A percentile compares a stretch with the other conserved stretches of the same genome.
Conservation (phyloP, 2,113 vertebrate species). For the Reinhardtius hippoglossoides region DNA sequence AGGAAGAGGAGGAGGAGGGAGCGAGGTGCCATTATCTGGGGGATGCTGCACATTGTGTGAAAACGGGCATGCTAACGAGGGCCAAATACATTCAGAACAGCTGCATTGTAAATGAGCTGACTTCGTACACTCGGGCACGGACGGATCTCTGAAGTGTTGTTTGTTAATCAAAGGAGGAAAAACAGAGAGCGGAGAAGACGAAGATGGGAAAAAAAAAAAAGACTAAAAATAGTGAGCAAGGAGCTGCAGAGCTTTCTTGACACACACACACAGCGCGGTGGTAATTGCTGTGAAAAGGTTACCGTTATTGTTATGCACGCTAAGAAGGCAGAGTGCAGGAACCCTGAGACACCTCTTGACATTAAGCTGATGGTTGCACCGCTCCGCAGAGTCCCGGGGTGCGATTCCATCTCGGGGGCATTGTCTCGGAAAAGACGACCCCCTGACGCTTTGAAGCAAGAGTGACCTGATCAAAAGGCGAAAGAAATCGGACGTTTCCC, state of each 20-base stretch:
- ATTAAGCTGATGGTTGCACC: slow-evolving; percentile 43
- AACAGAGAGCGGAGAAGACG: not conserved
- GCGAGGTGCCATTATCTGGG: slow-evolving; percentile 45
- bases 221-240: slow-evolving; percentile 55
- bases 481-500: slow-evolving; percentile 44
- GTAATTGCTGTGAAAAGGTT: slow-evolving; percentile 58
- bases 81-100: slow-evolving; percentile 51
- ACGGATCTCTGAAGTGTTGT: slow-evolving; percentile 48
- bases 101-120: slow-evolving; percentile 64
- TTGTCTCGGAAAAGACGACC: not conserved
- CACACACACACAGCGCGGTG: slow-evolving; percentile 31
- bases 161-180: slow-evolving; percentile 64
- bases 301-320: slow-evolving; percentile 54
- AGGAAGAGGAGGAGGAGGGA: not conserved
- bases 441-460: slow-evolving; percentile 39
- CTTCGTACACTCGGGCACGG: slow-evolving; percentile 44
- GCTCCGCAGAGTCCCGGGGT: slow-evolving; percentile 31
- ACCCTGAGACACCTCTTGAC: slow-evolving; percentile 31
- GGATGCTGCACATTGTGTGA: slow-evolving; percentile 56
- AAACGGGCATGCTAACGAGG: slow-evolving; percentile 70
- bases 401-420: slow-evolving; percentile 34
- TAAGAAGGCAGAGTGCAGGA: slow-evolving; percentile 25
- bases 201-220: not conserved
- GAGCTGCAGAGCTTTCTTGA: slow-evolving; percentile 28
- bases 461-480: slow-evolving; percentile 54